Percentiles rank a stretch among this genome's conserved stretches.
These are phyloP conservation scores for Coregonus clupeaformis DNA, from an alignment of 2,113 vertebrate genomes.

Conservation along the genomic window DNA sequence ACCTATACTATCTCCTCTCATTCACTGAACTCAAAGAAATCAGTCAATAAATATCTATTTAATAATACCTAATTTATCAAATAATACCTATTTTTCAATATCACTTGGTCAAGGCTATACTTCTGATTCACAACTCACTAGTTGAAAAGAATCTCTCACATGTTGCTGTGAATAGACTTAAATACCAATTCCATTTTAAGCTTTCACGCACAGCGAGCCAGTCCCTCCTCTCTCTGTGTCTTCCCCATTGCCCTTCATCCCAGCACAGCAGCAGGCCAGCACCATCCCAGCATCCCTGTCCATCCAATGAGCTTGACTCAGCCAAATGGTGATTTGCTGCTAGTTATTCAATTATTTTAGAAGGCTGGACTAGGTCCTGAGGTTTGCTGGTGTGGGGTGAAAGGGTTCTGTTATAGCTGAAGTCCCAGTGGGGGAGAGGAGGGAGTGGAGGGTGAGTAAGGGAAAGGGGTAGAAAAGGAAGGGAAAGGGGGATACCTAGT, in stretches of 20 bases:
- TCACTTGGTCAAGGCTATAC: too few species aligned
- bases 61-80: too few species aligned
- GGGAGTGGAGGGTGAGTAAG: too few species aligned
- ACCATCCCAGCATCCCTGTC: conserved; percentile 32
- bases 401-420: too few species aligned
- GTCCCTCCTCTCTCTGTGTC: conserved; percentile 20
- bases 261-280: neutral
- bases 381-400: conserved; percentile 34
- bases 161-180: too few species aligned
- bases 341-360: conserved; percentile 66
- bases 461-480: too few species aligned
- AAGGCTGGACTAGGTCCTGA: conserved; percentile 37
- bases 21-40: conserved; percentile 20
- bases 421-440: too few species aligned
- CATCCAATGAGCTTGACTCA: conserved; percentile 55
- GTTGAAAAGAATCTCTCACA: neutral
- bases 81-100: too few species aligned
- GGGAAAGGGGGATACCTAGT: too few species aligned
- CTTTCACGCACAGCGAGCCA: neutral
- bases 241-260: conserved; percentile 5
- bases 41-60: too few species aligned
- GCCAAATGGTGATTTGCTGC: conserved; percentile 61
- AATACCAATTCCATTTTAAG: too few species aligned
- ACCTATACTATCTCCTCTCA: conserved; percentile 25
- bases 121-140: neutral